Percentiles rank a stretch among this genome's conserved stretches.
phyloP scores from a whole-genome alignment of 1,140 invertebrate species.

The Ectropis grisescens region DNA sequence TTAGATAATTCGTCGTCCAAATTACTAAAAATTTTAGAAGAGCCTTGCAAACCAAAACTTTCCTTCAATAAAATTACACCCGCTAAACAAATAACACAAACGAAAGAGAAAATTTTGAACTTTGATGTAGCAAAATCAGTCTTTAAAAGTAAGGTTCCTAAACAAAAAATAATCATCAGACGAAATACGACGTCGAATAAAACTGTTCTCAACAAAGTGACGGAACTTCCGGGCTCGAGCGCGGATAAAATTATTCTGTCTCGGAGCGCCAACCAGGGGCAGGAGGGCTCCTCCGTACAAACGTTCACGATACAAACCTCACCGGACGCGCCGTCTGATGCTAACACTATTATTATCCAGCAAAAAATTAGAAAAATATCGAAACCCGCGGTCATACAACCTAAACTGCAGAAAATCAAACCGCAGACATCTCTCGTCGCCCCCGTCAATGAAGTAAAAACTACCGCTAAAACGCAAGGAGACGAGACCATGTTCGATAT shows the following conservation, averaged over 20 bases:
- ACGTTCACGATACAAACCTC: conserved; percentile 58
- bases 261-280: conserved; percentile 29
- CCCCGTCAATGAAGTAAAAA: conserved; percentile 27
- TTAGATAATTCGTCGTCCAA: conserved; percentile 49
- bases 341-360: conserved; percentile 48
- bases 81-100: conserved; percentile 42
- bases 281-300: conserved; percentile 48
- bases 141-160: conserved; percentile 37
- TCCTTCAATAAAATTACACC: conserved; percentile 28
- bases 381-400: conserved; percentile 25
- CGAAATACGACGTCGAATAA: conserved; percentile 34
- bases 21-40: conserved; percentile 64
- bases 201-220: conserved; percentile 41
- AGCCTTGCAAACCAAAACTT: conserved; percentile 40
- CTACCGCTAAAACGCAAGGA: conserved; percentile 16
- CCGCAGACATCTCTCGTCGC: conserved; percentile 27
- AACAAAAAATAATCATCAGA: conserved; percentile 65
- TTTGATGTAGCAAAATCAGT: conserved; percentile 48
- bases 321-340: conserved; percentile 28
- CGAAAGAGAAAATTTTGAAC: conserved; percentile 65
- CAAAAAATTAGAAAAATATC: conserved; percentile 45
- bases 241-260: conserved; percentile 60
- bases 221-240: conserved; percentile 23
- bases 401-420: conserved; percentile 48
- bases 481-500: conserved; percentile 79